A percentile compares a stretch with the other conserved stretches of the same genome.
These are phyloP conservation scores for Conops quadrifasciatus DNA, from an alignment of 2,888 invertebrate species.

Conservation along the genomic window DNA sequence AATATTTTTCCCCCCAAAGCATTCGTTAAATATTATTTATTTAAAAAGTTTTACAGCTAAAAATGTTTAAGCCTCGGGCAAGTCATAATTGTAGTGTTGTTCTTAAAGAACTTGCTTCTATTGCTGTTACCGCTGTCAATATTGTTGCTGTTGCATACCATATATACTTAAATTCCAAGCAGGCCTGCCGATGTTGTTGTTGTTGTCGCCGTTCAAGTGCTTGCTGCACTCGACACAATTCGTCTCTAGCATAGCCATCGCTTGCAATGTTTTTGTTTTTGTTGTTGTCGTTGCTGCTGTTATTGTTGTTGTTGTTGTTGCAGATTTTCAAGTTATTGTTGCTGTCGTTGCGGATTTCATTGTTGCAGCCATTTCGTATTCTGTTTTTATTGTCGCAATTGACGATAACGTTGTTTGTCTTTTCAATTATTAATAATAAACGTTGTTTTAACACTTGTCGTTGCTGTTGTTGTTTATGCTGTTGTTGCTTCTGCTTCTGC, in stretches of 20 bases:
- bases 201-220: conserved; percentile 3
- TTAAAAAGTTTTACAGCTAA: too few species aligned
- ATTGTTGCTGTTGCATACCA: conserved; percentile 8
- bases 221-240: conserved; percentile 14
- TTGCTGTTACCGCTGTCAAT: conserved; percentile 4
- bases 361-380: neutral
- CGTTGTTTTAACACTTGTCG: neutral
- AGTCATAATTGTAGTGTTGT: neutral
- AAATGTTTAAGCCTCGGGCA: too few species aligned
- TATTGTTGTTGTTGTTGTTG: conserved; percentile 9
- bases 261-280: neutral
- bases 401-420: neutral
- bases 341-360: neutral
- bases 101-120: neutral
- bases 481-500: neutral
- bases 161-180: conserved; percentile 2
- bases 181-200: conserved; percentile 10
- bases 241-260: neutral
- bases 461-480: conserved; percentile 1
- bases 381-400: neutral
- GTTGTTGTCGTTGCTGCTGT: neutral
- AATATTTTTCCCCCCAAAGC: neutral
- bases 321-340: neutral
- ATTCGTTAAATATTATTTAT: too few species aligned
- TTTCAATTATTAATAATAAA: conserved; percentile 17